Conservation (phyloP, 2,888 invertebrate species). For the Pammene aurita region DNA sequence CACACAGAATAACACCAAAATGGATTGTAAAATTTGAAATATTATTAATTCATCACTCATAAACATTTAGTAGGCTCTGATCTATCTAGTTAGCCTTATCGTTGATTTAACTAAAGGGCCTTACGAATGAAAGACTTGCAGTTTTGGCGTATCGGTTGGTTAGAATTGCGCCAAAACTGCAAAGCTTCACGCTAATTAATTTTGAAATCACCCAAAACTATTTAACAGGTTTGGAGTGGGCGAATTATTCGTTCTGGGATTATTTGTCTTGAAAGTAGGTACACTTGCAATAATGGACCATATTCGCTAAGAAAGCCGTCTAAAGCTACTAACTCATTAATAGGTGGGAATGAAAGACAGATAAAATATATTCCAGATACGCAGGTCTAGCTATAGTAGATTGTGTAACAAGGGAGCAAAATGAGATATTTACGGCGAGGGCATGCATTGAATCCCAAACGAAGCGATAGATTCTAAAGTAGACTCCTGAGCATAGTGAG, state of each 20-base stretch:
- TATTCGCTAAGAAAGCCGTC: not conserved
- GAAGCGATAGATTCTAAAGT: no score
- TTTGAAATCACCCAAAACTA: conserved; percentile 28
- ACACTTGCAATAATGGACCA: conserved; percentile 1
- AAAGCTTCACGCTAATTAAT: conserved; percentile 34
- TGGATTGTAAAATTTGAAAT: no score
- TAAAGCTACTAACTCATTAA: not conserved
- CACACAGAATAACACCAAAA: no score
- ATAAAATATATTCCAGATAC: not conserved
- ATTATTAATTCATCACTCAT: no score
- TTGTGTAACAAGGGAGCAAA: no score
- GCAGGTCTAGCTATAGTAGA: not conserved
- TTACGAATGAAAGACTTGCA: not conserved
- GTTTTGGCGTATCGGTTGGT: not conserved
- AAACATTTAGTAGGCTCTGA: no score
- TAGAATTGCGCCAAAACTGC: conserved; percentile 26
- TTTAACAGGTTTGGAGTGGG: conserved; percentile 19
- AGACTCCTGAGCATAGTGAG: no score
- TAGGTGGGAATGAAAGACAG: not conserved
- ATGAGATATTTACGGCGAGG: no score
- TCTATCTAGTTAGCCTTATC: no score
- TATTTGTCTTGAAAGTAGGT: conserved; percentile 12
- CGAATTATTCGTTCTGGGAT: conserved; percentile 22
- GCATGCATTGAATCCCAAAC: no score
- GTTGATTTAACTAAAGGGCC: conserved; percentile 9